Percentiles rank a stretch among this genome's conserved stretches.
Evolutionary conservation across 2,888 invertebrate genomes (phyloP).

Genomic region (Tenthredo mesomela): DNA sequence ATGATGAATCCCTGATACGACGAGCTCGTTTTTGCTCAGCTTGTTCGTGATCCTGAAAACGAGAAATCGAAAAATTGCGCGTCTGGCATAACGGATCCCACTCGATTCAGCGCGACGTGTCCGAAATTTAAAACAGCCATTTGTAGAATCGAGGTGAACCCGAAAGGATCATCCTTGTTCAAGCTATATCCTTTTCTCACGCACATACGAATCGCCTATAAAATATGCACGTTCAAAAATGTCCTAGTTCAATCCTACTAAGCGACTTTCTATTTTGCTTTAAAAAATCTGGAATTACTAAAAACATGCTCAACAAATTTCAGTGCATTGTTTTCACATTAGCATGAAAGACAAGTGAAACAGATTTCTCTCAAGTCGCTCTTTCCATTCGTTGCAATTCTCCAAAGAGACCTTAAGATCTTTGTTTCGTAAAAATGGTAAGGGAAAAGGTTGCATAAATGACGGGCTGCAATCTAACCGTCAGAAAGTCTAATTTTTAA

Average conservation of each 20-base stretch:
- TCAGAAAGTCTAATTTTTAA: background rate
- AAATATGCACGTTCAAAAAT: background rate
- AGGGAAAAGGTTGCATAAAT: conserved; percentile 3
- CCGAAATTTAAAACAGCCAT: conserved; percentile 40
- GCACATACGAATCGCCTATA: background rate
- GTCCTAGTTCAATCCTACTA: background rate
- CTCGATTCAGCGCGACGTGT: conserved; percentile 38
- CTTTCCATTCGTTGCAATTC: background rate
- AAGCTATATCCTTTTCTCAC: background rate
- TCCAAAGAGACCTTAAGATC: background rate
- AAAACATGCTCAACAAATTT: background rate
- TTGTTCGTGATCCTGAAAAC: conserved; percentile 3
- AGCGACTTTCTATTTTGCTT: background rate
- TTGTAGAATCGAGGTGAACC: conserved; percentile 12
- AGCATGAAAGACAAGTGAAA: background rate
- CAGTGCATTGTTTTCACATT: background rate
- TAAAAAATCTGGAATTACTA: background rate
- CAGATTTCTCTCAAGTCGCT: background rate
- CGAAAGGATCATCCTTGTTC: conserved; percentile 29
- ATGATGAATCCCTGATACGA: background rate
- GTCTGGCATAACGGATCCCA: conserved; percentile 33
- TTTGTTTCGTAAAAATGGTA: background rate
- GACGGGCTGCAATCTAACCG: background rate
- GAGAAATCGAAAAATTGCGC: conserved; percentile 27
- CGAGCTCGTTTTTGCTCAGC: conserved; percentile 6